Evolutionary conservation across 2,113 vertebrate genomes (phyloP).

Genomic region (Falcunculus frontatus): DNA sequence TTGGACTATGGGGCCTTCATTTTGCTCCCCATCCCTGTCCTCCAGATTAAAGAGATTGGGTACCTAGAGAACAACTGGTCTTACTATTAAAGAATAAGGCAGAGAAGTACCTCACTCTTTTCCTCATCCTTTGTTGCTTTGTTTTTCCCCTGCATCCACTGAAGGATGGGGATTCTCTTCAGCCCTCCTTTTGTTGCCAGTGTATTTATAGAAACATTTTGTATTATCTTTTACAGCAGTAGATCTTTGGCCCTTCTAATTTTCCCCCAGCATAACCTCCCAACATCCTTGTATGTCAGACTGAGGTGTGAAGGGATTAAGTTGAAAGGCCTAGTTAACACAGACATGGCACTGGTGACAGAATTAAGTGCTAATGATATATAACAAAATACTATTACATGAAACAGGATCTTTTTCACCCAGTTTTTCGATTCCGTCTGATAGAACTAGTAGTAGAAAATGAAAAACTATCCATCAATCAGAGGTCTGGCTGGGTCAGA

Average conservation of each 20-base stretch:
- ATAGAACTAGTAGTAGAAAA: conserved; percentile 33
- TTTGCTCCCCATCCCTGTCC: neutral
- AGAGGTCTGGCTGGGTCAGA: conserved; percentile 47
- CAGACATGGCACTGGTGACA: neutral
- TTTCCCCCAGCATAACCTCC: neutral
- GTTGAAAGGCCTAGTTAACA: conserved; percentile 46
- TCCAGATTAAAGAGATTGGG: neutral
- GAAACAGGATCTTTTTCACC: conserved; percentile 45
- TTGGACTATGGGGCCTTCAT: neutral
- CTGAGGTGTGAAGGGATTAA: conserved; percentile 34
- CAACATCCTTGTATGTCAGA: neutral
- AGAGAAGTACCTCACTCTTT: neutral
- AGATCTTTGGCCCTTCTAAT: neutral
- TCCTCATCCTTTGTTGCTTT: neutral
- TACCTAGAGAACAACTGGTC: neutral
- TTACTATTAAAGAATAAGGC: neutral
- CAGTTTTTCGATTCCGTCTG: conserved; percentile 11
- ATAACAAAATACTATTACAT: conserved; percentile 41
- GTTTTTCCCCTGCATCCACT: neutral
- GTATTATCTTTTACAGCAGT: neutral
- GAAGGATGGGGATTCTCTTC: neutral
- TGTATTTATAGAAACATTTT: neutral
- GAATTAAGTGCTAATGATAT: conserved; percentile 48
- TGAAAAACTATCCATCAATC: conserved; percentile 60
- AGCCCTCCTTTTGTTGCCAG: neutral